A percentile compares a stretch with the other conserved stretches of the same genome.
Conservation (phyloP, 2,113 vertebrate species). For the Cinclus cinclus region DNA sequence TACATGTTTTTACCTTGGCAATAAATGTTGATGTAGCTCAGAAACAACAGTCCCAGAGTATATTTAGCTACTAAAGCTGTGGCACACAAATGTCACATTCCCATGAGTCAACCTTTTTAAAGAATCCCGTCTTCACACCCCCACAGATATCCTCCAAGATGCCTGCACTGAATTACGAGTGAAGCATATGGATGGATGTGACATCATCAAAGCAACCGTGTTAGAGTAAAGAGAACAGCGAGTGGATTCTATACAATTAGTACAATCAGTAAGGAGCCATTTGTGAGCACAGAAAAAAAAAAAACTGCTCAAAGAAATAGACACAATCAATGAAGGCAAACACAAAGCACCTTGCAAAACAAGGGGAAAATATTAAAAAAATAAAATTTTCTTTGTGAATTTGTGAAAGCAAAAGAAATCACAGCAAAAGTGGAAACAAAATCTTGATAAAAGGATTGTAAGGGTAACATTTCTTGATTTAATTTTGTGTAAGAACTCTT, state of each 20-base stretch:
- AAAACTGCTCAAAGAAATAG: conserved; percentile 57
- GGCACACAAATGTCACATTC: conserved; percentile 81
- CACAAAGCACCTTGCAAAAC: conserved; percentile 73
- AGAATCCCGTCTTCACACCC: conserved; percentile 51
- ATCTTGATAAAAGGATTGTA: conserved; percentile 63
- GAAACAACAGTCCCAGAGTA: conserved; percentile 86
- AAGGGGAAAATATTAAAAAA: conserved; percentile 69
- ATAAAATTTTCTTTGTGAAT: conserved; percentile 17
- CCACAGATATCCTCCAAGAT: conserved; percentile 62
- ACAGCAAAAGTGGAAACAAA: conserved; percentile 69
- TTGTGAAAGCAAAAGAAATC: conserved; percentile 63
- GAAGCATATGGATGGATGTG: conserved; percentile 74
- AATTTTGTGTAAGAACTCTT: conserved; percentile 66
- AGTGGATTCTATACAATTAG: conserved; percentile 66
- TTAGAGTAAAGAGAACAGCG: conserved; percentile 65
- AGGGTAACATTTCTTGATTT: conserved; percentile 49
- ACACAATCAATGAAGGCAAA: conserved; percentile 66
- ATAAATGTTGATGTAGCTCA: conserved; percentile 48
- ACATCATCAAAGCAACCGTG: conserved; percentile 69
- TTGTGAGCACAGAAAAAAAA: conserved; percentile 59
- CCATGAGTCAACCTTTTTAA: conserved; percentile 72
- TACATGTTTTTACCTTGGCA: conserved; percentile 64
- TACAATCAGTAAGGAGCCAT: conserved; percentile 36
- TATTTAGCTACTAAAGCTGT: conserved; percentile 86
- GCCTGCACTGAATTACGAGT: conserved; percentile 66